Evolutionary conservation across 2,113 vertebrate species (phyloP).

Genomic region (Bettongia penicillata): DNA sequence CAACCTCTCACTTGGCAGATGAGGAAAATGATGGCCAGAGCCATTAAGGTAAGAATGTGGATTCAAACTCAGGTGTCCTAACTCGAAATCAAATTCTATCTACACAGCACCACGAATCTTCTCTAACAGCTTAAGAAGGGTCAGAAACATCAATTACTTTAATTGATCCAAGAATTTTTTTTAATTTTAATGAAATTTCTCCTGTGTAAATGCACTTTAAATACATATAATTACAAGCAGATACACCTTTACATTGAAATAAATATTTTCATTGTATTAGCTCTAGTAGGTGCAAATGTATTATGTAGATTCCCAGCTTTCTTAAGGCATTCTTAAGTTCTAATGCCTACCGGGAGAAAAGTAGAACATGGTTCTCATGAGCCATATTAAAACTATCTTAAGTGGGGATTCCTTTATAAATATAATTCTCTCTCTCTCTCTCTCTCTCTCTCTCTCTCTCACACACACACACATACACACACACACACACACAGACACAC

Average conservation of each 20-base stretch:
- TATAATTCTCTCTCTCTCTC: too few relatives aligned
- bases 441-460: too few relatives aligned
- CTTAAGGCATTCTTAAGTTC: neutral
- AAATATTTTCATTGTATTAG: neutral
- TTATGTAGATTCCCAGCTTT: neutral
- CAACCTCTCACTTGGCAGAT: neutral
- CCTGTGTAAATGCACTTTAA: neutral
- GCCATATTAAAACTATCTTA: neutral
- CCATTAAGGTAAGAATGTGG: neutral
- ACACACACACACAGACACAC: too few relatives aligned
- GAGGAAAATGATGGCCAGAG: neutral
- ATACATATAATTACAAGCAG: neutral
- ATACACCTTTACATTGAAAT: neutral
- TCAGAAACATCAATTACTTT: neutral
- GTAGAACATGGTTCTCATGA: neutral
- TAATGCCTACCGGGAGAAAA: neutral
- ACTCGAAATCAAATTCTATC: neutral
- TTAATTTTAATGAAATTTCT: neutral
- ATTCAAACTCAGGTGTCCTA: neutral
- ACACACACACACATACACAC: too few relatives aligned
- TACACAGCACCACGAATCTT: neutral
- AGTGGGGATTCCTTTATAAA: neutral
- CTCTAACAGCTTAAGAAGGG: neutral
- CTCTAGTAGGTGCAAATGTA: neutral
- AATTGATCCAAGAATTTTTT: neutral